Evolutionary conservation across 2,888 invertebrate species (phyloP), one percentile per base, ranked within the genome.

Genomic region (Apamea crenata): DNA sequence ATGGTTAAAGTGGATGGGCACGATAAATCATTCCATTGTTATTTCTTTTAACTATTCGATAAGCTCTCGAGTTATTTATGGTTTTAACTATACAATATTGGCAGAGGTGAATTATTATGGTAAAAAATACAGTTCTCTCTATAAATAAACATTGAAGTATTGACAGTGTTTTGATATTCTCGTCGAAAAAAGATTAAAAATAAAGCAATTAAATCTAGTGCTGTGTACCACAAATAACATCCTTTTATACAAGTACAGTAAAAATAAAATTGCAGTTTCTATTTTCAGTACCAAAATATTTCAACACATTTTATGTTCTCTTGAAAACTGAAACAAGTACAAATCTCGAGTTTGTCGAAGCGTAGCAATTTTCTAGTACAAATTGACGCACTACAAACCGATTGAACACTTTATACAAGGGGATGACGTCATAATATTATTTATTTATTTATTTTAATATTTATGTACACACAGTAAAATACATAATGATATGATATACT

Each of bases 21-120:
- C 79, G 50, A 88, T 88, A 88, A 83, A 87, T 88, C 88, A 88
- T 79, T 77, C 74, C 81, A 82, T 87, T 88, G 85, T 88, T 85
- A 70, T 81, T 84, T 65, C 74, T 86, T 84, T 65, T 82, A 77
- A 84, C 82, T 78, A 75, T 78, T 82, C 85, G 85, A 88, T 87
- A 88, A 87, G 83, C 82, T 82, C 76, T 88, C 67, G 66, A 77
- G 82, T 83, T 88, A 88, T 88, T 87, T 81, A 88, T 88, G 80
- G 88, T 83, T 73, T 70, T 67, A 16, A 56, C 77, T 74, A 78
- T 66, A 85, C 69, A 81, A 82, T 83, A 87, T 87, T 83, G 87
- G 82, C 83, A 80, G 77, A 82, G 32, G 72, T 80, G 79, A 85
- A 75, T 67, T 68, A 77, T 70, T 74, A 44, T 78, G 50, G 76